Evolutionary conservation across 2,888 invertebrate species (phyloP).

Genomic region (Balanococcus diminutus): DNA sequence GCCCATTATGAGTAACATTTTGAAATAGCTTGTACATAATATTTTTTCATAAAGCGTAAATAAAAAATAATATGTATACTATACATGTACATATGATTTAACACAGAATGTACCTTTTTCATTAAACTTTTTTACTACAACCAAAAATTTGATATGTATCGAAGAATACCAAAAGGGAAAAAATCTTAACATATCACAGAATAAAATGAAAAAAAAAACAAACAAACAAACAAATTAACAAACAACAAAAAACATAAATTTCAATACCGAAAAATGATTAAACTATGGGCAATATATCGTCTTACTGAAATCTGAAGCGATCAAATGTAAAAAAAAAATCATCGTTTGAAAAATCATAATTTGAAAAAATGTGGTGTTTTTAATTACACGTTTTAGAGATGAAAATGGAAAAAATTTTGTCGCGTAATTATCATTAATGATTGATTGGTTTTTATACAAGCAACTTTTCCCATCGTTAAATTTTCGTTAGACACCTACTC

Average conservation of each 20-base stretch:
- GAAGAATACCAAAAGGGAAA: not conserved
- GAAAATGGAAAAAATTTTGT: not conserved
- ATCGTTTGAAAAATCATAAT: not conserved
- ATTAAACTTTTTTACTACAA: not conserved
- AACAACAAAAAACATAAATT: not conserved
- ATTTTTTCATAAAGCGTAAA: not conserved
- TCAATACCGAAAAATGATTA: not conserved
- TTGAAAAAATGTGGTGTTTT: not conserved
- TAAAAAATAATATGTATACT: not conserved
- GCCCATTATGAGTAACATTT: not conserved
- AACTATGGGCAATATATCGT: not conserved
- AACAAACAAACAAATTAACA: not conserved
- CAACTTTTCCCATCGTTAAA: not conserved
- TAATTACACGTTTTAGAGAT: slow-evolving; percentile 10
- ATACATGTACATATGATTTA: not conserved
- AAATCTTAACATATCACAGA: slow-evolving; percentile 18
- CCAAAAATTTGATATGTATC: slow-evolving; percentile 10
- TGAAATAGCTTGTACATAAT: not conserved
- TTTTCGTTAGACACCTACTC: not conserved
- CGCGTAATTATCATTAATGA: not conserved
- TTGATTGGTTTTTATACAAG: not conserved
- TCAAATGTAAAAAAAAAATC: not conserved
- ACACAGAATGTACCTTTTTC: not conserved
- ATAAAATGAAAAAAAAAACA: not conserved
- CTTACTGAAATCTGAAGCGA: not conserved